These are phyloP conservation scores for Polyodon spathula DNA, from an alignment of 2,113 vertebrate genomes.

Conservation along the genomic window DNA sequence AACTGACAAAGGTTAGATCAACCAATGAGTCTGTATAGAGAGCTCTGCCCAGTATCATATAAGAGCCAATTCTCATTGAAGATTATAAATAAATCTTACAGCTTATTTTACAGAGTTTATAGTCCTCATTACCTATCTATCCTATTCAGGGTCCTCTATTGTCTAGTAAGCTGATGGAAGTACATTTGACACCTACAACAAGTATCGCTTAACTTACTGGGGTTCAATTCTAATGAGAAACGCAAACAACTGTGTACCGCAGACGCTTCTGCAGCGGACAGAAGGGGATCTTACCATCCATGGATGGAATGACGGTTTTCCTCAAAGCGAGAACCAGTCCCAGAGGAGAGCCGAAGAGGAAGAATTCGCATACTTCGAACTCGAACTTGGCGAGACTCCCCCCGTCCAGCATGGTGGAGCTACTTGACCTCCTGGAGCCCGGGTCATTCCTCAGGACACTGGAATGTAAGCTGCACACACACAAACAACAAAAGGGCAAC, in stretches of 20 bases:
- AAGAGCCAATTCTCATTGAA: background rate
- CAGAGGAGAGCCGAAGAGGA: slow-evolving; percentile 90
- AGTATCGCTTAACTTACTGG: too few relatives aligned
- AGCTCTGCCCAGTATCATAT: slow-evolving; percentile 27
- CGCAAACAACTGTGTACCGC: too few relatives aligned
- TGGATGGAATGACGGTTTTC: slow-evolving; percentile 84
- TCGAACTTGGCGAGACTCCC: slow-evolving; percentile 76
- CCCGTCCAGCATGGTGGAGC: slow-evolving; percentile 78
- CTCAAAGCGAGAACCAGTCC: slow-evolving; percentile 88
- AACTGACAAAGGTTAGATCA: too few relatives aligned
- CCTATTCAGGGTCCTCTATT: too few relatives aligned
- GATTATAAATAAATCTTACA: too few relatives aligned
- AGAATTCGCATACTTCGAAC: slow-evolving; percentile 91
- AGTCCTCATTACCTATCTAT: slow-evolving; percentile 43
- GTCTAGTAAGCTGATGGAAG: too few relatives aligned
- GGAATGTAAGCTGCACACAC: slow-evolving; percentile 72
- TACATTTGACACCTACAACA: slow-evolving; percentile 27
- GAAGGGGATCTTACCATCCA: slow-evolving; percentile 70
- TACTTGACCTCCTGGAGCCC: slow-evolving; percentile 74
- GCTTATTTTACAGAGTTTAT: slow-evolving; percentile 42
- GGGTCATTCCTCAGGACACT: slow-evolving; percentile 75
- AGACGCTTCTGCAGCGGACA: background rate
- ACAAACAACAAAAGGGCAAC: background rate
- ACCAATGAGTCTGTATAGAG: background rate
- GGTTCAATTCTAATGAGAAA: too few relatives aligned